These are phyloP conservation scores for Glyptemys insculpta DNA, from an alignment of 2,797 vertebrate genomes.

Conservation along the genomic window DNA sequence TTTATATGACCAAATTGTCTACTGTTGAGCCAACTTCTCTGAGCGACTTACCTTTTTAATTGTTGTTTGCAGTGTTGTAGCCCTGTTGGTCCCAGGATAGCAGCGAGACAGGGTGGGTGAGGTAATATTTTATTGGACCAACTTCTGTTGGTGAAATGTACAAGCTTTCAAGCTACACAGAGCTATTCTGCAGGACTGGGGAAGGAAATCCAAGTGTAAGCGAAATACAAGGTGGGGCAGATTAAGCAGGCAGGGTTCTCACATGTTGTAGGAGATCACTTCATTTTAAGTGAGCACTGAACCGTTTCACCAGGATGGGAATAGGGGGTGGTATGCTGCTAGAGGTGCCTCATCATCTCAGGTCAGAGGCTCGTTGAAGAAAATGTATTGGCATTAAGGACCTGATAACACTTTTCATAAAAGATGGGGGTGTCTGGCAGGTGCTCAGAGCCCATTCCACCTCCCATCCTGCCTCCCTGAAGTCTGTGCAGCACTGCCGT, in stretches of 20 bases:
- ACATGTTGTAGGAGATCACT: neutral
- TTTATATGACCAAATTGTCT: neutral
- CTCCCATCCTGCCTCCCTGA: neutral
- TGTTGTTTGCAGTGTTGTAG: neutral
- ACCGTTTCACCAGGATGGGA: neutral
- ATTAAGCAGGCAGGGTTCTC: neutral
- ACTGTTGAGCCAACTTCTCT: neutral
- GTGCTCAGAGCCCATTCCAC: neutral
- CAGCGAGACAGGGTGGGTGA: neutral
- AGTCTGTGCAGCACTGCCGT: neutral
- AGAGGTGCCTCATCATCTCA: slow-evolving; percentile 30
- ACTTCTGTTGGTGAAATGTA: neutral
- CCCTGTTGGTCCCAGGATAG: neutral
- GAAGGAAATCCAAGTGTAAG: neutral
- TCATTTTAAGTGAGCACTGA: fast-evolving
- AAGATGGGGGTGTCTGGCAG: fast-evolving
- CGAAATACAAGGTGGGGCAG: neutral
- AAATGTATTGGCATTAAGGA: neutral
- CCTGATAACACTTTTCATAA: neutral
- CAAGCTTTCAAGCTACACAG: neutral
- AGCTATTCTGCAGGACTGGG: neutral
- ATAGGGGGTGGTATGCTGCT: neutral
- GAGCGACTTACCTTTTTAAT: neutral
- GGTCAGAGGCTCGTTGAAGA: neutral
- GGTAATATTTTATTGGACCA: neutral